phyloP scores from a whole-genome alignment of 2,113 vertebrate species.

The Aldabrachelys gigantea region DNA sequence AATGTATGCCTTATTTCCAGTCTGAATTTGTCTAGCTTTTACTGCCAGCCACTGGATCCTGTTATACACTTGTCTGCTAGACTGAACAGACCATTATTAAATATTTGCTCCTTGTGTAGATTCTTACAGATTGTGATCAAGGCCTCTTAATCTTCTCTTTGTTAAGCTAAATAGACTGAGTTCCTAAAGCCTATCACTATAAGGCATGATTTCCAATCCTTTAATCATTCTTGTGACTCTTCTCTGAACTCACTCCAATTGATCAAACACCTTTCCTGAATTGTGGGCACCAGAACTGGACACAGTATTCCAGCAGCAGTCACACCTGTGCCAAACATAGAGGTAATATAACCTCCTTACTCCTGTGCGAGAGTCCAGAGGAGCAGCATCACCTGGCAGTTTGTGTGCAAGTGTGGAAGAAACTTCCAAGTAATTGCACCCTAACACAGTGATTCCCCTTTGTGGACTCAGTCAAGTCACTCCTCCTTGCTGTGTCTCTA shows the following conservation, averaged over 20 bases:
- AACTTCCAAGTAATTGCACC: background rate
- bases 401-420: slow-evolving; percentile 5
- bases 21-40: background rate
- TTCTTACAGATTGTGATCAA: background rate
- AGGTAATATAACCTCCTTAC: background rate
- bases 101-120: background rate
- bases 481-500: background rate
- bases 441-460: background rate
- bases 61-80: background rate
- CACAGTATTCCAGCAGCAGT: background rate
- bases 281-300: background rate
- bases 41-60: background rate
- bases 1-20: background rate
- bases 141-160: background rate
- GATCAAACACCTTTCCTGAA: background rate
- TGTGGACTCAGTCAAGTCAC: background rate
- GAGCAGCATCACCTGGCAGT: slow-evolving; percentile 12
- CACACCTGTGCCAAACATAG: too few species aligned
- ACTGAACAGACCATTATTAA: background rate
- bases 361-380: background rate
- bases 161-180: background rate
- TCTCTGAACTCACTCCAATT: background rate
- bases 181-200: background rate
- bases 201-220: background rate
- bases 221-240: background rate